Percentiles rank a stretch among this genome's conserved stretches.
These are phyloP conservation scores for Pitta sordida DNA, from an alignment of 2,113 vertebrate species.

Conservation along the genomic window DNA sequence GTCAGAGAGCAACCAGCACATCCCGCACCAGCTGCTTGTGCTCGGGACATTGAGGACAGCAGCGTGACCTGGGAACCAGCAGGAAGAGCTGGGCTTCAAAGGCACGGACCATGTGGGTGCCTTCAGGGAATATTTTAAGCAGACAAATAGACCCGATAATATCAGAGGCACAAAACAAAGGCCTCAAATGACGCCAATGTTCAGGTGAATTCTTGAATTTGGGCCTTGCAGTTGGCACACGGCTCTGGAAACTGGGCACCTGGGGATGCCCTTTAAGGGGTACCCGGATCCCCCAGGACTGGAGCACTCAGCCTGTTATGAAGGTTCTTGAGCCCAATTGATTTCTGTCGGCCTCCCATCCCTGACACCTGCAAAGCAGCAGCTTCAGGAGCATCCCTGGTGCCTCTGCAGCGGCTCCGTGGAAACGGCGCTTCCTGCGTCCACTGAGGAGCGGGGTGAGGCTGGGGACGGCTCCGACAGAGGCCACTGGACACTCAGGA, in stretches of 20 bases:
- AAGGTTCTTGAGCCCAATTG: background rate
- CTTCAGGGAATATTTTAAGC: background rate
- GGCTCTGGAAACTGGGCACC: background rate
- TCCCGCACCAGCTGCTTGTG: background rate
- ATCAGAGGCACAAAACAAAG: background rate
- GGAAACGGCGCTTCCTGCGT: rapidly evolving
- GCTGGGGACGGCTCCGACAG: background rate
- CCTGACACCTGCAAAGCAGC: background rate
- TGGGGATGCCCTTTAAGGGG: background rate
- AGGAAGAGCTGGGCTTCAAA: background rate
- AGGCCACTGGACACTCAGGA: background rate
- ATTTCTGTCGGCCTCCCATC: background rate
- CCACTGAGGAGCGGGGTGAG: background rate
- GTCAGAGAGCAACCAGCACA: background rate
- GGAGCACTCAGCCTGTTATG: background rate
- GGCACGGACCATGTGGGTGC: rapidly evolving
- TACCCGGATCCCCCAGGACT: background rate
- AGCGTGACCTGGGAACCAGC: background rate
- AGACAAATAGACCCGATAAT: background rate
- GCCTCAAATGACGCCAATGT: background rate
- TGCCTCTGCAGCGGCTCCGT: background rate
- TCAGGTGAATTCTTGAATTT: background rate
- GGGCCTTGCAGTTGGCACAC: background rate
- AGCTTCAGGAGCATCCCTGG: background rate
- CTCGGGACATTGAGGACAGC: background rate